Evolutionary conservation across 1,140 invertebrate species (phyloP).

Genomic region (Sycophaga agraensis): DNA sequence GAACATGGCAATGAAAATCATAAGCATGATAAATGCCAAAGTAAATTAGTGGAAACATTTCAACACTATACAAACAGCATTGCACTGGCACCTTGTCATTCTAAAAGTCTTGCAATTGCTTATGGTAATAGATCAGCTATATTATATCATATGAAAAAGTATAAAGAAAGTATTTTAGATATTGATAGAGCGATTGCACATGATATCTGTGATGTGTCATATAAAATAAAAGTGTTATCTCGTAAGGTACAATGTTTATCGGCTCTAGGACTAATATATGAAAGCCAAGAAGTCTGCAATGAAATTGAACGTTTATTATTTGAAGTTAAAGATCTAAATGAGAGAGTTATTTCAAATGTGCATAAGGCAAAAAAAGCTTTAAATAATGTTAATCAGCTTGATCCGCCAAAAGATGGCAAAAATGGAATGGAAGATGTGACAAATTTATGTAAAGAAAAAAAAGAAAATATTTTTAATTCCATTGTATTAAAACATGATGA

Average conservation of each 20-base stretch:
- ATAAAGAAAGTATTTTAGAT: constrained; percentile 5
- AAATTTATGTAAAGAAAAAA: neutral
- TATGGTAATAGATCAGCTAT: constrained; percentile 16
- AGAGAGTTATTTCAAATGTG: neutral
- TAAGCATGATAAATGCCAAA: neutral
- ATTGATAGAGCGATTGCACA: constrained; percentile 7
- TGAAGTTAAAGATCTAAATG: neutral
- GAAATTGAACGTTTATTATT: neutral
- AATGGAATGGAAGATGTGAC: neutral
- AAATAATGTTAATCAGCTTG: neutral
- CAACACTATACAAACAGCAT: constrained; percentile 12
- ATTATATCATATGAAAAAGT: neutral
- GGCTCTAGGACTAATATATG: neutral
- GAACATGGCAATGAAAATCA: neutral
- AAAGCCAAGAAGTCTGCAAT: neutral
- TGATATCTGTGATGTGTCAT: neutral
- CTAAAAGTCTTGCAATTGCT: neutral
- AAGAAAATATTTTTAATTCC: constrained; percentile 54
- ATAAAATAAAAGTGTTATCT: neutral
- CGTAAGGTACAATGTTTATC: constrained; percentile 5
- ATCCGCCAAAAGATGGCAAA: neutral
- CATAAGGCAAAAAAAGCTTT: neutral
- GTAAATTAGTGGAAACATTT: neutral
- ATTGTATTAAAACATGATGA: constrained; percentile 55
- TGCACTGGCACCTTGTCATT: constrained; percentile 1